phyloP scores from a whole-genome alignment of 2,797 vertebrate species.

The Myoxocephalus aenaeus region DNA sequence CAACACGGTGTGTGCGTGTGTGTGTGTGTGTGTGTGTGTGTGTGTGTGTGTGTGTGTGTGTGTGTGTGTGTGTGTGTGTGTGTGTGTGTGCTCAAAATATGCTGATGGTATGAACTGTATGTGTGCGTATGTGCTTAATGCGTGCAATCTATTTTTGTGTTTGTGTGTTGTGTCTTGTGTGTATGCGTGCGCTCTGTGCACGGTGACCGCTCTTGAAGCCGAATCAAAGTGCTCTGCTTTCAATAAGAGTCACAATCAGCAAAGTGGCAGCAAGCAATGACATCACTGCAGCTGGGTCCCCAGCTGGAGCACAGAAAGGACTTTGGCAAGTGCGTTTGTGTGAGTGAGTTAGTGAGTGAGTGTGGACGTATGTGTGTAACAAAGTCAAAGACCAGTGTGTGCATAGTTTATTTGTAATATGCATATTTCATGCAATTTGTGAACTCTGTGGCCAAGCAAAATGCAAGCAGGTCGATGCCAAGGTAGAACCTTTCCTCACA shows the following conservation, averaged over 20 bases:
- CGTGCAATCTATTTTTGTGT: conserved; percentile 65
- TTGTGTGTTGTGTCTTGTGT: conserved; percentile 45
- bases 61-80: conserved; percentile 11
- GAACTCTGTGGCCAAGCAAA: conserved; percentile 56
- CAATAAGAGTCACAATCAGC: conserved; percentile 92
- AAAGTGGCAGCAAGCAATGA: conserved; percentile 91
- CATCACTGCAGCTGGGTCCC: conserved; percentile 94
- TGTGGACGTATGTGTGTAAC: conserved; percentile 55
- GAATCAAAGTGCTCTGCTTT: conserved; percentile 91
- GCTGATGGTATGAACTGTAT: conserved; percentile 56
- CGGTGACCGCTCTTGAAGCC: conserved; percentile 78
- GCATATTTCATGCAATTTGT: conserved; percentile 73
- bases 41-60: conserved; percentile 17
- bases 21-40: conserved; percentile 21
- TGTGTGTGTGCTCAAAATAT: conserved; percentile 39
- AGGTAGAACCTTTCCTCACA: conserved; percentile 41
- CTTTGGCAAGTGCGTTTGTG: conserved; percentile 67
- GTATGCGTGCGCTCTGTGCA: conserved; percentile 50
- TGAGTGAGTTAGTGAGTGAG: conserved; percentile 38
- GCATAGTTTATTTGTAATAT: conserved; percentile 77
- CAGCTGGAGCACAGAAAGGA: conserved; percentile 82
- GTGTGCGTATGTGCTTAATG: conserved; percentile 49
- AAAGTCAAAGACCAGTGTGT: conserved; percentile 56
- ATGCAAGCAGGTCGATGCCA: conserved; percentile 60
- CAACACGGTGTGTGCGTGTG: conserved; percentile 28